These are phyloP conservation scores for Colostygia pectinataria DNA, from an alignment of 2,888 invertebrate genomes.

Conservation along the genomic window DNA sequence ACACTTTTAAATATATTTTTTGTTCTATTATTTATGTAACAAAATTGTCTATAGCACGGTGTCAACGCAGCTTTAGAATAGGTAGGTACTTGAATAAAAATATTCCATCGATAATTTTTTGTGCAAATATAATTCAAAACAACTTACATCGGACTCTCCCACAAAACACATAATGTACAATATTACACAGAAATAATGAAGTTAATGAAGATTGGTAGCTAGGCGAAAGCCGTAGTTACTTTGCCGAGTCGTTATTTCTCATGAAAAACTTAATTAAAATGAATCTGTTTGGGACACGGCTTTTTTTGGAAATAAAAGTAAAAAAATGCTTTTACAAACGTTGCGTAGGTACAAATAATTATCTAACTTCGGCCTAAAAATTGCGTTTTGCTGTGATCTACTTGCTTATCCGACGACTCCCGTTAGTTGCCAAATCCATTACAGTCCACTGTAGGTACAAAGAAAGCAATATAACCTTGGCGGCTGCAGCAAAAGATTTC, in stretches of 20 bases:
- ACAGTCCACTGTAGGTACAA: constrained; percentile 42
- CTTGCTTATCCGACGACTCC: neutral
- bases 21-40: too few species aligned
- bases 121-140: constrained; percentile 14
- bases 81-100: too few species aligned
- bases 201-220: constrained; percentile 76
- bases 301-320: constrained; percentile 61
- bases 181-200: constrained; percentile 67
- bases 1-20: too few species aligned
- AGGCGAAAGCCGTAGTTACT: constrained; percentile 58
- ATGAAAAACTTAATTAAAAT: constrained; percentile 77
- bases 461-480: constrained; percentile 50
- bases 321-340: constrained; percentile 48
- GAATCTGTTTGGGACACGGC: constrained; percentile 64
- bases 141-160: constrained; percentile 9
- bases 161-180: constrained; percentile 44
- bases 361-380: constrained; percentile 37
- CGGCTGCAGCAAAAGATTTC: constrained; percentile 48
- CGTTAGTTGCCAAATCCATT: constrained; percentile 51
- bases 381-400: constrained; percentile 4
- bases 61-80: too few species aligned
- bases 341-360: constrained; percentile 36
- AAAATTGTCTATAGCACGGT: too few species aligned
- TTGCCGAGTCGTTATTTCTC: constrained; percentile 62
- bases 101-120: constrained; percentile 16